These are phyloP conservation scores for Clamator glandarius DNA, from an alignment of 2,797 vertebrate species.

Conservation along the genomic window DNA sequence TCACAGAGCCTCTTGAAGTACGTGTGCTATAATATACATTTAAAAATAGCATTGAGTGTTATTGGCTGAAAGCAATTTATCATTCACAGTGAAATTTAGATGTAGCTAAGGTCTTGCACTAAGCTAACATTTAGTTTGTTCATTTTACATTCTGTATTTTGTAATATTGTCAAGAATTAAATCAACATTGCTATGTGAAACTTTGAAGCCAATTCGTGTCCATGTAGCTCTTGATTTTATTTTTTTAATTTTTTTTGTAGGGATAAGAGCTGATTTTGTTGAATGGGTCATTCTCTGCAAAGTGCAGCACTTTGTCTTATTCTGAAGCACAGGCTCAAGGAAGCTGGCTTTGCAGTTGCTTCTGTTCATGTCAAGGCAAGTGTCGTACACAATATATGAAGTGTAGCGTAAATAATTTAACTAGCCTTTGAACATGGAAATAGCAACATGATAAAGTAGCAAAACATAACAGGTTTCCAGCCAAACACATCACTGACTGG, in stretches of 20 bases:
- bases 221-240: rapidly evolving
- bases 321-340: not conserved
- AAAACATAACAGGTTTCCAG: constrained; percentile 51
- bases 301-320: not conserved
- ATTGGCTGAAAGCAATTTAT: constrained; percentile 30
- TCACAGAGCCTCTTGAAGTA: constrained; percentile 24
- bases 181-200: not conserved
- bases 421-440: constrained; percentile 64
- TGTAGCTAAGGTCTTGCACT: not conserved
- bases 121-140: not conserved
- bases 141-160: not conserved
- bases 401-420: constrained; percentile 68
- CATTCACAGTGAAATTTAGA: constrained; percentile 26
- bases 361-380: constrained; percentile 40
- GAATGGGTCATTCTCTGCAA: not conserved
- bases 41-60: constrained; percentile 34
- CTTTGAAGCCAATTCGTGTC: not conserved
- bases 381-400: constrained; percentile 63
- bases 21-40: not conserved
- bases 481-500: constrained; percentile 37
- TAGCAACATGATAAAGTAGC: constrained; percentile 54
- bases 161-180: not conserved
- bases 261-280: not conserved
- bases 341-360: constrained; percentile 33
- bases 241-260: not conserved